phyloP scores from a whole-genome alignment of 2,113 vertebrate genomes.

The Gallinago undulata region DNA sequence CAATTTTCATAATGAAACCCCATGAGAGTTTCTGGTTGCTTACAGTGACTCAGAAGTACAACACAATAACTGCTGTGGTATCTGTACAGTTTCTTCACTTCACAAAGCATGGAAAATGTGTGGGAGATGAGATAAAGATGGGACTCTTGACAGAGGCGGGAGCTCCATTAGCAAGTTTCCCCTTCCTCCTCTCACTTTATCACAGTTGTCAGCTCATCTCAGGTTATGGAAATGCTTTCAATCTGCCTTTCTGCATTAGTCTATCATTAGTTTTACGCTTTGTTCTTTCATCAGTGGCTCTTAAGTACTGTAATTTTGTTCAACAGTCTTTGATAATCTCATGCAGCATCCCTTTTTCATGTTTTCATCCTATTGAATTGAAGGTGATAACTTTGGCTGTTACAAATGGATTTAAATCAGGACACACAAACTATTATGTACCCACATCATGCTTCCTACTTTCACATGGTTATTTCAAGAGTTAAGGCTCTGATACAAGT shows the following conservation, averaged over 20 bases:
- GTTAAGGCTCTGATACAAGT: not conserved
- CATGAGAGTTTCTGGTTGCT: not conserved
- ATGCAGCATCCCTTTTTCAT: not conserved
- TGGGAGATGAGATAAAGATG: not conserved
- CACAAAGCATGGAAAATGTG: not conserved
- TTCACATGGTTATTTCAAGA: not conserved
- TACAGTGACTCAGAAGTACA: not conserved
- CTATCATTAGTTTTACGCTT: not conserved
- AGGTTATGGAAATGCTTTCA: not conserved
- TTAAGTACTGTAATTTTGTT: conserved; percentile 17
- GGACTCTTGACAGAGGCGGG: not conserved
- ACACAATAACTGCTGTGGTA: fast-evolving
- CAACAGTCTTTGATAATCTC: not conserved
- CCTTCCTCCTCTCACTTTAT: not conserved
- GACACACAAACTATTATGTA: not conserved
- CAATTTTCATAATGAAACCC: not conserved
- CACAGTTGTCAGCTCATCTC: not conserved
- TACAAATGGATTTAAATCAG: not conserved
- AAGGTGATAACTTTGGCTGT: not conserved
- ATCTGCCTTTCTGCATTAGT: not conserved
- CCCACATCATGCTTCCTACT: not conserved
- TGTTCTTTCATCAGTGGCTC: not conserved
- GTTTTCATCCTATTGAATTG: not conserved
- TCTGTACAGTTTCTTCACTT: not conserved
- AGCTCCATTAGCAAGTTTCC: not conserved